Percentiles rank a stretch among this genome's conserved stretches.
Evolutionary conservation across 2,797 vertebrate species (phyloP).

Genomic region (Clarias laeviceps): DNA sequence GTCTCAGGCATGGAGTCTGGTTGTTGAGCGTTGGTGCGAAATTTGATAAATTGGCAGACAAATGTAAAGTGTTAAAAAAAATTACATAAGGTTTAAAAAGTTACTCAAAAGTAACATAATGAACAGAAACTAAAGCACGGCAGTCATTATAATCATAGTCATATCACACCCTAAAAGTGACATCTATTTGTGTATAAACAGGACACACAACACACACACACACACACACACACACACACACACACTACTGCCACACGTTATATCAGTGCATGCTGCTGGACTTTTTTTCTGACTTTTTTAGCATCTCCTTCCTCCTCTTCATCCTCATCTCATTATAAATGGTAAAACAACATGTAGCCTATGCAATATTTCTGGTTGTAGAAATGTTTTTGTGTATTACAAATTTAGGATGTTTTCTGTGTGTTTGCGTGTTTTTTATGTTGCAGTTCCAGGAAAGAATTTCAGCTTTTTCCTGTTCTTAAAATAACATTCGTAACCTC

Average conservation of each 20-base stretch:
- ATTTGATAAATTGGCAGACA: background rate
- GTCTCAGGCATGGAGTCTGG: background rate
- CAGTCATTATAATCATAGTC: too few species aligned
- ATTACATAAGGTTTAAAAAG: too few species aligned
- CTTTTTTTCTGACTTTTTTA: background rate
- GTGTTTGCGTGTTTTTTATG: background rate
- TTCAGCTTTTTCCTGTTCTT: background rate
- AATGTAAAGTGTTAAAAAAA: too few species aligned
- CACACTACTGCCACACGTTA: too few species aligned
- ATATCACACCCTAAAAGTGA: too few species aligned
- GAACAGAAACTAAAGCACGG: too few species aligned
- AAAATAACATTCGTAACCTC: background rate
- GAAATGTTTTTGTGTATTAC: background rate
- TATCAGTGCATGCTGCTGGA: too few species aligned
- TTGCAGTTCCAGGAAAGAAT: background rate
- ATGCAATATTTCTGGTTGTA: background rate
- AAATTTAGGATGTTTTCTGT: background rate
- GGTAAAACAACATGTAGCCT: background rate
- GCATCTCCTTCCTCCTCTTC: constrained; percentile 11
- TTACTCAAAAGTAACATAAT: too few species aligned
- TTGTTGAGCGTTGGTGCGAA: background rate
- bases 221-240: constrained; percentile 1
- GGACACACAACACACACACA: background rate
- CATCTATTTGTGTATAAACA: background rate
- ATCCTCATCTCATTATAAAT: background rate